These are phyloP conservation scores for Scaptodrosophila lebanonensis DNA, from an alignment of 1,140 invertebrate species.

Conservation along the genomic window DNA sequence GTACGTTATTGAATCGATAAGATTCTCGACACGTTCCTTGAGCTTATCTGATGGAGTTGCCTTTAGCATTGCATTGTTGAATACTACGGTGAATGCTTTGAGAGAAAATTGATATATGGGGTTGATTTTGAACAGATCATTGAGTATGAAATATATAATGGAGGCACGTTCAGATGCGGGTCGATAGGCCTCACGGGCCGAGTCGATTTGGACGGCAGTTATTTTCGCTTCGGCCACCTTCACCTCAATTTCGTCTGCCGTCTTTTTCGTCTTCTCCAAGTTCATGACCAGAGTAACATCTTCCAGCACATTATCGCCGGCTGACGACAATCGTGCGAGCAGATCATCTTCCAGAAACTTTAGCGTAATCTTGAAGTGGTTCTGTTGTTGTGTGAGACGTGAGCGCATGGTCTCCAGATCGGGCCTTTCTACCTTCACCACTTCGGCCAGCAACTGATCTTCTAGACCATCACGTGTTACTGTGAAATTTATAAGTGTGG, in stretches of 20 bases:
- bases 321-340: conserved; percentile 89
- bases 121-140: conserved; percentile 95
- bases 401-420: conserved; percentile 88
- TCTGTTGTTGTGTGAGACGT: conserved; percentile 93
- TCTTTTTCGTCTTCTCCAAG: conserved; percentile 95
- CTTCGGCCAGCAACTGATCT: conserved; percentile 94
- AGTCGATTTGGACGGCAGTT: conserved; percentile 92
- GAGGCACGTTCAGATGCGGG: conserved; percentile 91
- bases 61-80: conserved; percentile 89
- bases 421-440: conserved; percentile 94
- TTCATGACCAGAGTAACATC: conserved; percentile 94
- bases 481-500: conserved; percentile 96
- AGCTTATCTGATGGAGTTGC: conserved; percentile 84
- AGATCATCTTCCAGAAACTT: conserved; percentile 94
- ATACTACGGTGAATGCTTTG: conserved; percentile 95
- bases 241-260: conserved; percentile 91
- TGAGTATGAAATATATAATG: conserved; percentile 95
- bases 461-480: conserved; percentile 95
- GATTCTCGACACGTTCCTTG: conserved; percentile 84
- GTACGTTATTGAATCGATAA: conserved; percentile 93
- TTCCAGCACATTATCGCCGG: conserved; percentile 92
- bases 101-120: conserved; percentile 97
- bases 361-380: conserved; percentile 95
- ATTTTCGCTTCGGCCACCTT: conserved; percentile 91
- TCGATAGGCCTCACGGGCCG: conserved; percentile 92